phyloP scores from a whole-genome alignment of 2,797 vertebrate species.

The Choloepus didactylus region DNA sequence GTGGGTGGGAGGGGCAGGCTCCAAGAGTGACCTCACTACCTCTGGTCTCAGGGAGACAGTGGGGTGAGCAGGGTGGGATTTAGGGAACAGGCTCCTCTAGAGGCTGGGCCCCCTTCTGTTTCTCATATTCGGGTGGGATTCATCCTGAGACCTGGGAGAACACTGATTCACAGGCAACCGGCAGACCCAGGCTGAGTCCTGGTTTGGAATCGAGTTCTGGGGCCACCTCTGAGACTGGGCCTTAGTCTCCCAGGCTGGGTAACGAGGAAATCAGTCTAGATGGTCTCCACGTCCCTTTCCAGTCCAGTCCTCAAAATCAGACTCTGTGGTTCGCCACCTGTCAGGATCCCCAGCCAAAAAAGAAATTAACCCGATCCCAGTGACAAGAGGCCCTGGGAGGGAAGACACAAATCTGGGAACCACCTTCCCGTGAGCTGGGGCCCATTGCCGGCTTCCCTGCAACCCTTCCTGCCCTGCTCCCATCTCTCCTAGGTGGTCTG shows the following conservation, averaged over 20 bases:
- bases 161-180: background rate
- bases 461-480: background rate
- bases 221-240: background rate
- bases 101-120: background rate
- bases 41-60: background rate
- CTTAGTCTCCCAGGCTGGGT: conserved; percentile 1
- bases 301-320: conserved; percentile 12
- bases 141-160: background rate
- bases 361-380: conserved; percentile 31
- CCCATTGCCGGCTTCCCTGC: background rate
- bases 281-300: background rate
- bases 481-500: background rate
- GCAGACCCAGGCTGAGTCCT: background rate
- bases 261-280: background rate
- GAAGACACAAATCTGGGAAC: background rate
- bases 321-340: conserved; percentile 56
- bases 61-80: background rate
- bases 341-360: conserved; percentile 57
- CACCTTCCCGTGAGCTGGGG: background rate
- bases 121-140: background rate
- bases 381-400: background rate
- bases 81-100: background rate
- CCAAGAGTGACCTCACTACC: conserved; percentile 15
- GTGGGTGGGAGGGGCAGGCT: background rate
- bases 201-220: background rate